Base-by-base conservation (phyloP, 1,140 invertebrate species). In the Triops cancriformis region DNA sequence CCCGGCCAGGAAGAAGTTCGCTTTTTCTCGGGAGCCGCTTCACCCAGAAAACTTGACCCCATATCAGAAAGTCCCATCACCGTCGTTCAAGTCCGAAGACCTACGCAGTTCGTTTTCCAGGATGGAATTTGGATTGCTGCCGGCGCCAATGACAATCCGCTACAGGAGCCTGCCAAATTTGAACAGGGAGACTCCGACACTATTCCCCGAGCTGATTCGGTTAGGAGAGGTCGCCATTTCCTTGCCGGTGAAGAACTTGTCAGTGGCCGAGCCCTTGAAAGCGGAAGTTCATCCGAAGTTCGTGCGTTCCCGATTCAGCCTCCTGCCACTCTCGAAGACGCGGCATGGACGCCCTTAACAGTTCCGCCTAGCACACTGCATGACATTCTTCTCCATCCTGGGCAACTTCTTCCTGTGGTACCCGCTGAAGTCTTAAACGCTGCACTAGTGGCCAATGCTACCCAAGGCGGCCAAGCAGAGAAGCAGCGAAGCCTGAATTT, bases 1-100 rank as follows among this genome's bases (percentile, higher is more conserved):
- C 78, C 78, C 6, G 78, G 78, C 26, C 74, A 79, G 26, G 78
- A 79, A 45, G 76, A 73, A 43, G 78, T 79, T n/a, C 45, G 76
- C 72, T 72, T 79, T 27, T 79, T 76, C 18, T 27, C 72, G 9
- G 51, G 51, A 64, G 51, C 51, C 51, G 51, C 51, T 64, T 64
- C 51, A 11, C 18, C 51, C 5, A 64, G 51, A 23, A 64, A 64
- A 18, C 51, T 64, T 64, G 51, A 64, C 9, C 51, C 51, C 7
- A 6, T 64, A n/a, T 23, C 51, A 18, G 51, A 64, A n/a, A 64
- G 18, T 23, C 51, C 51, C 7, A 23, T 64, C 14, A 64, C 51
- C 14, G 51, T 64, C 14, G 51, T 64, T 23, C 51, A 14, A 23
- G 23, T 64, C 51, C 51, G 23, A 64, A 64, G 18, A 6, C 51